Base-by-base conservation (phyloP, 2,888 invertebrate genomes). In the Notodromas monacha region DNA sequence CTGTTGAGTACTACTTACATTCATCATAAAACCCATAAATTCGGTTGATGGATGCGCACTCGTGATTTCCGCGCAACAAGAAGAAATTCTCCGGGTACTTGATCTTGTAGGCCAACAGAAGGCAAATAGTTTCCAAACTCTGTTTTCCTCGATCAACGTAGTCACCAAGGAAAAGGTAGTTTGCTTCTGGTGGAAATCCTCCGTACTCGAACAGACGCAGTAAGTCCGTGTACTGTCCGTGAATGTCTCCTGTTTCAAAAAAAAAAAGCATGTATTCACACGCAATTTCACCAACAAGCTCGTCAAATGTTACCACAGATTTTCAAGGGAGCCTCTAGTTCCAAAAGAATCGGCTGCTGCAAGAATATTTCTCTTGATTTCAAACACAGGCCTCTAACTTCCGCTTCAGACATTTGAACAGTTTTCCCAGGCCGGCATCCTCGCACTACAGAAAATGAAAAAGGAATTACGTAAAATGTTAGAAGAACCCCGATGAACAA, bases 21-120 rank as follows among this genome's bases (percentile, higher is more conserved):
- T 89, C 86, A 50, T 89, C 86, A 52, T 86, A 89, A 56, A 89
- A 89, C 48, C 84, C 84, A 54, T 86, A 86, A 56, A 84, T 84
- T 57, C 86, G 68, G n/a, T n/a, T n/a, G n/a, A n/a, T n/a, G n/a
- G n/a, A n/a, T n/a, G n/a, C n/a, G n/a, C n/a, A n/a, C n/a, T n/a
- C n/a, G n/a, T n/a, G n/a, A n/a, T n/a, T n/a, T n/a, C n/a, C n/a
- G n/a, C n/a, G n/a, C n/a, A n/a, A 60, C 42, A 96, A 61, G 58
- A 89, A 89, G 59, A 89, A 89, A 52, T 63, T 64, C 44, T 64
- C 62, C 4, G 64, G n/a, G n/a, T n/a, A n/a, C n/a, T n/a, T n/a
- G n/a, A n/a, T n/a, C n/a, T n/a, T n/a, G n/a, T n/a, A n/a, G n/a
- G n/a, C n/a, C n/a, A n/a, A n/a, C n/a, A n/a, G n/a, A n/a, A n/a